Percentiles rank a stretch among this genome's conserved stretches.
phyloP scores from a whole-genome alignment of 2,888 invertebrate species.

The Piscicola geometra region DNA sequence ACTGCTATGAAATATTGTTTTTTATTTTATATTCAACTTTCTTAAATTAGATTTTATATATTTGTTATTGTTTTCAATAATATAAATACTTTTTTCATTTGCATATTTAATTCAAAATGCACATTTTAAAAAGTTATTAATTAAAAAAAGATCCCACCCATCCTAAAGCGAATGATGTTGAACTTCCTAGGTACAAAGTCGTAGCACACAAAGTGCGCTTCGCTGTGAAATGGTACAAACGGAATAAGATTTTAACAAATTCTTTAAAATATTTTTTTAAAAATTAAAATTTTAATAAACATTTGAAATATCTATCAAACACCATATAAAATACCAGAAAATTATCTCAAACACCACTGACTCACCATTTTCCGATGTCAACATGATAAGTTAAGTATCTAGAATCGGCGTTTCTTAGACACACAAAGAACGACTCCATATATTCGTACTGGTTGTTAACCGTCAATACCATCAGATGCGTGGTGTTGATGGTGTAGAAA shows the following conservation, averaged over 20 bases:
- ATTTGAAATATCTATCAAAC: too few species aligned
- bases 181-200: constrained; percentile 92
- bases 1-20: too few species aligned
- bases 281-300: background rate
- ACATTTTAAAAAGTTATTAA: too few species aligned
- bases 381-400: constrained; percentile 91
- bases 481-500: constrained; percentile 79
- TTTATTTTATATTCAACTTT: too few species aligned
- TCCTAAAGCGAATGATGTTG: constrained; percentile 79
- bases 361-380: constrained; percentile 85
- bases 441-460: constrained; percentile 73
- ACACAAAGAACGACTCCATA: constrained; percentile 82
- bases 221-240: too few species aligned
- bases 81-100: background rate
- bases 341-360: background rate
- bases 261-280: too few species aligned
- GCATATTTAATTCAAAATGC: too few species aligned
- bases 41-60: too few species aligned
- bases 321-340: background rate
- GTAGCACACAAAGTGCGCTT: constrained; percentile 93
- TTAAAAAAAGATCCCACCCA: constrained; percentile 48
- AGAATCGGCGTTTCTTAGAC: constrained; percentile 82
- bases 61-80: background rate
- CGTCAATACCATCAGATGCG: constrained; percentile 78
- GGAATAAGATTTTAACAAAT: too few species aligned